Evolutionary conservation across 2,888 invertebrate genomes (phyloP).

Genomic region (Rhopalosiphum nymphaeae): DNA sequence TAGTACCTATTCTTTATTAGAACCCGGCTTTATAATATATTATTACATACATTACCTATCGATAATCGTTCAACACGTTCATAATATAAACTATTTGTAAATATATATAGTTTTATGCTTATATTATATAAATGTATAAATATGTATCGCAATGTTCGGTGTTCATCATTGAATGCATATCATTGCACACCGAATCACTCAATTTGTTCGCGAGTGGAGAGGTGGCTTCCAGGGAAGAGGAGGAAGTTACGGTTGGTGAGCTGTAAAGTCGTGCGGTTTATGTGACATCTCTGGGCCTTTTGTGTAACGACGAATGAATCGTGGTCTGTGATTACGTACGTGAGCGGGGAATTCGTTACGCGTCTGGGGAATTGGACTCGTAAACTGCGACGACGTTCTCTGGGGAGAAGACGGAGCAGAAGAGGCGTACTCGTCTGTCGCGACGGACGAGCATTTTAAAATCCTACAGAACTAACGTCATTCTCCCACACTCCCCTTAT

Average conservation of each 20-base stretch:
- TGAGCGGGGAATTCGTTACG: not conserved
- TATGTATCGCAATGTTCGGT: not conserved
- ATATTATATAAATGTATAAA: not conserved
- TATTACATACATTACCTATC: not conserved
- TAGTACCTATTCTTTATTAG: no score
- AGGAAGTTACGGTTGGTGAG: not conserved
- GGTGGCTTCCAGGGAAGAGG: not conserved
- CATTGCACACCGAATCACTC: constrained; percentile 31
- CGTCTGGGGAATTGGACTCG: constrained; percentile 48
- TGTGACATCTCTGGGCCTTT: constrained; percentile 32
- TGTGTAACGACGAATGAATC: constrained; percentile 41
- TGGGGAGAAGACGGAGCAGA: not conserved
- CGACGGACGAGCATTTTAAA: constrained; percentile 49
- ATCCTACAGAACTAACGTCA: not conserved
- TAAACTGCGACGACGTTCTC: constrained; percentile 47
- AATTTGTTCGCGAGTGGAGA: not conserved
- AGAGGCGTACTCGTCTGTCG: constrained; percentile 17
- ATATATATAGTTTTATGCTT: not conserved
- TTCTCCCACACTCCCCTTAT: not conserved
- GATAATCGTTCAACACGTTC: not conserved
- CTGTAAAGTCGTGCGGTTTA: constrained; percentile 42
- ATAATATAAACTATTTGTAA: not conserved
- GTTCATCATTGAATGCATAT: not conserved
- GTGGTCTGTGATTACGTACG: constrained; percentile 9
- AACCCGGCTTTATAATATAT: no score